Evolutionary conservation across 1,140 invertebrate genomes (phyloP).

Genomic region (Leptinotarsa texana): DNA sequence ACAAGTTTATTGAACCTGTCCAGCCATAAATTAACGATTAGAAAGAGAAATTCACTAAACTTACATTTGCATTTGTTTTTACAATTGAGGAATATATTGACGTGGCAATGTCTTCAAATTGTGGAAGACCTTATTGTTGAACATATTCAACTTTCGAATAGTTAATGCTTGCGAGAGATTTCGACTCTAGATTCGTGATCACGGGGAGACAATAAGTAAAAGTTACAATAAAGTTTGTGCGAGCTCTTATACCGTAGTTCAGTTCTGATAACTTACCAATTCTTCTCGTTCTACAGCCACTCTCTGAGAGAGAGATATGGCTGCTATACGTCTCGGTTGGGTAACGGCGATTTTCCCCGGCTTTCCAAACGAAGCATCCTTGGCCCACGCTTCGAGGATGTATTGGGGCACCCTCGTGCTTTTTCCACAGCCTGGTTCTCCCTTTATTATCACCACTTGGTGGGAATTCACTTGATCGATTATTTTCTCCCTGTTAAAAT

Average conservation of each 20-base stretch:
- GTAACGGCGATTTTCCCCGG: constrained; percentile 73
- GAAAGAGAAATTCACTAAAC: no score
- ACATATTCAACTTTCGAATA: neutral
- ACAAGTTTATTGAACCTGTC: no score
- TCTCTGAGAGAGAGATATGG: constrained; percentile 72
- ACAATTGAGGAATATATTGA: no score
- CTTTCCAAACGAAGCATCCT: constrained; percentile 54
- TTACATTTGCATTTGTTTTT: no score
- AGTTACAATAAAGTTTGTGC: no score
- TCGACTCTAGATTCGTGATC: no score
- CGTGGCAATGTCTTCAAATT: no score
- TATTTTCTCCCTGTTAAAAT: constrained; percentile 42
- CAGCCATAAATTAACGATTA: no score
- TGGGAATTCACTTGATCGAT: constrained; percentile 44
- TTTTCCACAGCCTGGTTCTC: constrained; percentile 89
- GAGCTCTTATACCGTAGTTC: no score
- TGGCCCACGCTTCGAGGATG: constrained; percentile 69
- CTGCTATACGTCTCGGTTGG: constrained; percentile 76
- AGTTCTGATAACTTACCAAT: constrained; percentile 41
- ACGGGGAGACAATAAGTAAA: no score
- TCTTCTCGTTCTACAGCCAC: constrained; percentile 71
- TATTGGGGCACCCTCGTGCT: constrained; percentile 85
- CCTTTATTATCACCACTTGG: constrained; percentile 77
- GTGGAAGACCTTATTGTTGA: no score
- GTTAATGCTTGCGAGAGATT: no score